Base-by-base conservation (phyloP, 2,113 vertebrate genomes). In the Thunnus thynnus region DNA sequence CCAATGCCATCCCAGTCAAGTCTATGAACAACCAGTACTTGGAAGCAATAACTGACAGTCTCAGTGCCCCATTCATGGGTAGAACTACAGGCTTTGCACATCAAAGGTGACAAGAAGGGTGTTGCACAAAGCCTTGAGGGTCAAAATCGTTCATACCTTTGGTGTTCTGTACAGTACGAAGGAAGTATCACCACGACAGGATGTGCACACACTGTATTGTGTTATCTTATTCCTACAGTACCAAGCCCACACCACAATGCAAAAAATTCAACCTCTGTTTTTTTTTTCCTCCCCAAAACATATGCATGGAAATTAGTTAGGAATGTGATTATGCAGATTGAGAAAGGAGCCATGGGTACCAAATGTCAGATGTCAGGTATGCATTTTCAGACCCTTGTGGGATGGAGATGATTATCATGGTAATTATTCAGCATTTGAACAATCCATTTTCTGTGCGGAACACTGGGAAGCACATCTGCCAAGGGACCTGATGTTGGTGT, bases 351-450 rank as follows among this genome's bases (percentile, higher is more conserved):
- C 88, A 92, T 86, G 87, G 91, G 93, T 90, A 93, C 81, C 86
- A 88, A 92, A 92, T 93, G 89, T 92, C 91, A 91, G 90, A 93
- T 93, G 93, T 92, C 93, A 94, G 93, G 87, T 92, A 90, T 91
- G 92, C 87, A 91, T 93, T 93, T 94, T 90, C 80, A 91, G 83
- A 88, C 91, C 86, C 91, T 86, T 67, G 89, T 88, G 89, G 86
- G 82, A 89, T 80, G 77, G 72, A 90, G 87, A 87, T 94, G 90
- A 95, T 95, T 93, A 94, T 94, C 95, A 94, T 94, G 88, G 89
- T 94, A 94, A 94, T 95, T 94, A 95, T 94, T 93, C 93, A 88
- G 86, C 75, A 82, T 93, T 93, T 94, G 89, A 93, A 93, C 89
- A 86, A 88, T 92, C 75, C 75, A 77, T 88, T 91, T 84, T 86